phyloP scores from a whole-genome alignment of 2,797 vertebrate genomes.

The Schizothorax lantsangensis region DNA sequence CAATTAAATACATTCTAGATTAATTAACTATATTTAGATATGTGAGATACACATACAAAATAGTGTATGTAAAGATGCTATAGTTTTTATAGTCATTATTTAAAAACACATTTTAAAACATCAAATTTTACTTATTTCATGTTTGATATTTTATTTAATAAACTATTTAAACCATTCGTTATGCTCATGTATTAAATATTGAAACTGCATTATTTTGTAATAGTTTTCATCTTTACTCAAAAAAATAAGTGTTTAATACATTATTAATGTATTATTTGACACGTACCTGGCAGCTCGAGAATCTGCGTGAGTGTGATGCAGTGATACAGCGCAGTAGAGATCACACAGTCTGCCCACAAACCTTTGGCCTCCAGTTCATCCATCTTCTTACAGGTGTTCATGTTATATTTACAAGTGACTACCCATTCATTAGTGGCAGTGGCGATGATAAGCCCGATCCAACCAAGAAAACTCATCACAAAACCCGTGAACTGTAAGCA shows the following conservation, averaged over 20 bases:
- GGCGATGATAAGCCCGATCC: slow-evolving; percentile 91
- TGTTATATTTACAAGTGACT: slow-evolving; percentile 88
- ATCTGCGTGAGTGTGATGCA: slow-evolving; percentile 91
- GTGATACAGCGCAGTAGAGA: slow-evolving; percentile 91
- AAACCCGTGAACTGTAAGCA: slow-evolving; percentile 92
- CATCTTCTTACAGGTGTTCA: slow-evolving; percentile 93
- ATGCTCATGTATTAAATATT: neutral
- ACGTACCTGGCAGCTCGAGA: slow-evolving; percentile 91
- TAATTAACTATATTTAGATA: neutral
- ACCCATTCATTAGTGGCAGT: slow-evolving; percentile 97
- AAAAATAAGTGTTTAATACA: neutral
- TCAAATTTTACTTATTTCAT: neutral
- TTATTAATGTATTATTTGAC: neutral
- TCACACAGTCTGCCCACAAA: slow-evolving; percentile 93
- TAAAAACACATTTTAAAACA: neutral
- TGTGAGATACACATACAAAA: neutral
- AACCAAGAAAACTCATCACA: slow-evolving; percentile 87
- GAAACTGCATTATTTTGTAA: neutral
- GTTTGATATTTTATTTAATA: neutral
- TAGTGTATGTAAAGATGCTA: neutral
- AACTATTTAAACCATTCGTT: neutral
- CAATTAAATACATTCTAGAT: neutral
- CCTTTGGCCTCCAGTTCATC: slow-evolving; percentile 91
- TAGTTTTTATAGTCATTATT: neutral
- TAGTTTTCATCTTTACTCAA: neutral